phyloP scores from a whole-genome alignment of 53 echinoderm and acorn worm species.

The Paracentrotus lividus region DNA sequence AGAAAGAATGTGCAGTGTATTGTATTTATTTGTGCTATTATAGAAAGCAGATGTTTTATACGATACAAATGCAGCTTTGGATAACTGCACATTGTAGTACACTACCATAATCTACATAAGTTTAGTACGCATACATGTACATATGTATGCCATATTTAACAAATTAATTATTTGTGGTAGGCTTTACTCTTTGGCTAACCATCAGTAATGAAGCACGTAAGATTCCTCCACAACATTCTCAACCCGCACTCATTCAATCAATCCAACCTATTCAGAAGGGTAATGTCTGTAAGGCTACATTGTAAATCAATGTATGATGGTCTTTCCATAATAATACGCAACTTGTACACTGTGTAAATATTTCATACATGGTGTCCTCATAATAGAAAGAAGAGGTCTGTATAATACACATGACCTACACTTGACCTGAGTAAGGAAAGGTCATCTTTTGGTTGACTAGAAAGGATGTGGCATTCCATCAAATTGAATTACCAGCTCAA shows the following conservation, averaged over 20 bases:
- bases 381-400: not conserved
- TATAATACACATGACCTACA: slow-evolving; percentile 39
- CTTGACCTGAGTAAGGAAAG: slow-evolving; percentile 36
- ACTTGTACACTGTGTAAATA: not conserved
- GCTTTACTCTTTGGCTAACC: too few species aligned
- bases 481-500: slow-evolving; percentile 28
- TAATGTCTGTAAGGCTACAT: too few species aligned
- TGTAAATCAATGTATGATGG: too few species aligned
- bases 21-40: too few species aligned
- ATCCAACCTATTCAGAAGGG: not conserved
- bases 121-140: not conserved
- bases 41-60: too few species aligned
- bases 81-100: too few species aligned
- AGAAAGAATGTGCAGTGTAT: too few species aligned
- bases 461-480: slow-evolving; percentile 47
- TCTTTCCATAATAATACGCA: not conserved
- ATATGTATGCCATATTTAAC: not conserved
- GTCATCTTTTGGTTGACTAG: slow-evolving; percentile 32
- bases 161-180: too few species aligned
- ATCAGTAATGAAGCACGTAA: not conserved
- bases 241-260: not conserved
- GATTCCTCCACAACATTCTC: not conserved
- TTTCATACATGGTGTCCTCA: slow-evolving; percentile 22
- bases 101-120: too few species aligned
- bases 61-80: too few species aligned